These are phyloP conservation scores for Diachasma alloeum DNA, from an alignment of 1,140 invertebrate genomes.

Conservation along the genomic window DNA sequence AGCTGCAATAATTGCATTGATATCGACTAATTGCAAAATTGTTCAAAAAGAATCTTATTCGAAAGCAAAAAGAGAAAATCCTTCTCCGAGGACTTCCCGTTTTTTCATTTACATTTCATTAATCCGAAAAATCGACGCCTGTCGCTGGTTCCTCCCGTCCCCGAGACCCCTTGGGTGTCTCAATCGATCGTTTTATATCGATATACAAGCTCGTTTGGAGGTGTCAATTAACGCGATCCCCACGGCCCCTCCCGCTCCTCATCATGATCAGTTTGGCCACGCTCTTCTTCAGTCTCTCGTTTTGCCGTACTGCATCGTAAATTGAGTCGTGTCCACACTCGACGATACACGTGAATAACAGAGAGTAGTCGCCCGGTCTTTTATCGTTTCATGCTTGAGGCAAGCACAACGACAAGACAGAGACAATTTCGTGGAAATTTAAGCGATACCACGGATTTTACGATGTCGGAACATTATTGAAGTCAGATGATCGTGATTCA, in stretches of 20 bases:
- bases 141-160: not conserved
- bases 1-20: too few relatives aligned
- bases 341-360: not conserved
- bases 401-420: not conserved
- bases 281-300: not conserved
- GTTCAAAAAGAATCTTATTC: too few relatives aligned
- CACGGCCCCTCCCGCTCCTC: not conserved
- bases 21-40: too few relatives aligned
- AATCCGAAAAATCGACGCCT: too few relatives aligned
- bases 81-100: too few relatives aligned
- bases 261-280: not conserved
- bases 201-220: not conserved
- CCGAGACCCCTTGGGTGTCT: not conserved
- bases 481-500: not conserved
- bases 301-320: not conserved
- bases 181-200: slow-evolving; percentile 5
- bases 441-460: not conserved
- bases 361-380: not conserved
- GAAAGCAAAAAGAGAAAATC: too few relatives aligned
- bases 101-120: too few relatives aligned
- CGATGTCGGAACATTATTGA: not conserved
- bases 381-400: not conserved
- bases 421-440: not conserved
- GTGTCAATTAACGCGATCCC: not conserved
- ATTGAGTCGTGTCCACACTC: slow-evolving; percentile 3